Percentiles rank a stretch among this genome's conserved stretches.
These are phyloP conservation scores for Crotalus tigris DNA, from an alignment of 2,113 vertebrate genomes.

Conservation along the genomic window DNA sequence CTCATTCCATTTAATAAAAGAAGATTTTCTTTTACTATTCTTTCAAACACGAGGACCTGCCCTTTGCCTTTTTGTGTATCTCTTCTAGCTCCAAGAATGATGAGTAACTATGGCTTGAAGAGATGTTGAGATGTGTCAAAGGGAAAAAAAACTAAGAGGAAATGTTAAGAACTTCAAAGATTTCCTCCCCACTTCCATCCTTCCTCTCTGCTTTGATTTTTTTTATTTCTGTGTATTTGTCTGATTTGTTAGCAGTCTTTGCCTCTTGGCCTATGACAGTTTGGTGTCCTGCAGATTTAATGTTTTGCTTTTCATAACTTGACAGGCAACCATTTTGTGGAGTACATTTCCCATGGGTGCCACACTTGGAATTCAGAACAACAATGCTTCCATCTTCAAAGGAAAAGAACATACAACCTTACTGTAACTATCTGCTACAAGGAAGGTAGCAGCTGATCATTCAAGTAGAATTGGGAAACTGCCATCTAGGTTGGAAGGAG, in stretches of 20 bases:
- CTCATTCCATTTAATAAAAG: not conserved
- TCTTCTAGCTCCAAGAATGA: not conserved
- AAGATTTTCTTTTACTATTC: not conserved
- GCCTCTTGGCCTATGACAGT: not conserved
- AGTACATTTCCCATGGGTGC: not conserved
- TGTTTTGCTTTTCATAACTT: not conserved
- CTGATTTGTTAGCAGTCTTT: not conserved
- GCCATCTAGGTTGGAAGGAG: too few species aligned
- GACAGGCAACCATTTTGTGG: not conserved
- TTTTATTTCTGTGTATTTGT: not conserved
- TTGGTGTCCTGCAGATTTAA: accelerated
- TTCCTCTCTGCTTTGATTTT: not conserved
- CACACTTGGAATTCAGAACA: not conserved
- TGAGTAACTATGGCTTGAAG: not conserved
- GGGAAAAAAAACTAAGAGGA: not conserved
- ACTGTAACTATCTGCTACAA: conserved; percentile 4
- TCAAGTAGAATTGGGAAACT: not conserved
- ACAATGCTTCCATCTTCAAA: not conserved
- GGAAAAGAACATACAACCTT: not conserved
- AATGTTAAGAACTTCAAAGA: not conserved
- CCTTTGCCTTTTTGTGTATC: not conserved
- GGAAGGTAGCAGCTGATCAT: conserved; percentile 8
- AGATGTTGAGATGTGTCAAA: not conserved
- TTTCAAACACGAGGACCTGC: not conserved
- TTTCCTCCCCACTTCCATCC: not conserved